Evolutionary conservation across 1,140 invertebrate genomes (phyloP).

Genomic region (Diorhabda carinulata): DNA sequence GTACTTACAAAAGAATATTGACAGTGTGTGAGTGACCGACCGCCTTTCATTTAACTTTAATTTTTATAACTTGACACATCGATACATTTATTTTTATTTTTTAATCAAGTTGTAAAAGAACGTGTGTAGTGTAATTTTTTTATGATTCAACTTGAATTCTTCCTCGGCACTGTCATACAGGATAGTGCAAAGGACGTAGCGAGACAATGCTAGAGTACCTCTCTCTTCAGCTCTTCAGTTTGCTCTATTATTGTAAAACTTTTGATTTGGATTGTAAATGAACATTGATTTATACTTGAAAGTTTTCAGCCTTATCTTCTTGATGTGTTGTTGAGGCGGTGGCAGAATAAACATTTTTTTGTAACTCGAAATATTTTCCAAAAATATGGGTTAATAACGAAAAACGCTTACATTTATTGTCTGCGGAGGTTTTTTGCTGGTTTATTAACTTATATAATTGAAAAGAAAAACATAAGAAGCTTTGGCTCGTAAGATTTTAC

Average conservation of each 20-base stretch:
- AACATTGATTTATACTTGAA: not conserved
- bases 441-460: too few species aligned
- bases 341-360: too few species aligned
- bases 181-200: conserved; percentile 3
- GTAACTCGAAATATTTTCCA: too few species aligned
- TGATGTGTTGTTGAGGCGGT: too few species aligned
- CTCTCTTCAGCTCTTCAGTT: not conserved
- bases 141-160: conserved; percentile 7
- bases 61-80: conserved; percentile 5
- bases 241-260: not conserved
- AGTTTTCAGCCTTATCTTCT: too few species aligned
- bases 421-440: too few species aligned
- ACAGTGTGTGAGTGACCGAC: conserved; percentile 25
- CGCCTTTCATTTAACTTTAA: conserved; percentile 8
- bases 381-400: too few species aligned
- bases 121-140: conserved; percentile 11
- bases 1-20: conserved; percentile 30
- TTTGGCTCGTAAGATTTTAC: too few species aligned
- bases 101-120: not conserved
- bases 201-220: too few species aligned
- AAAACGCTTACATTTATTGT: too few species aligned
- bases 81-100: conserved; percentile 3
- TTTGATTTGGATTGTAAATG: not conserved
- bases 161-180: conserved; percentile 8
- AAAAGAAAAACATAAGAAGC: too few species aligned